A percentile compares a stretch with the other conserved stretches of the same genome.
Evolutionary conservation across 1,140 invertebrate genomes (phyloP).

Genomic region (Atta cephalotes): DNA sequence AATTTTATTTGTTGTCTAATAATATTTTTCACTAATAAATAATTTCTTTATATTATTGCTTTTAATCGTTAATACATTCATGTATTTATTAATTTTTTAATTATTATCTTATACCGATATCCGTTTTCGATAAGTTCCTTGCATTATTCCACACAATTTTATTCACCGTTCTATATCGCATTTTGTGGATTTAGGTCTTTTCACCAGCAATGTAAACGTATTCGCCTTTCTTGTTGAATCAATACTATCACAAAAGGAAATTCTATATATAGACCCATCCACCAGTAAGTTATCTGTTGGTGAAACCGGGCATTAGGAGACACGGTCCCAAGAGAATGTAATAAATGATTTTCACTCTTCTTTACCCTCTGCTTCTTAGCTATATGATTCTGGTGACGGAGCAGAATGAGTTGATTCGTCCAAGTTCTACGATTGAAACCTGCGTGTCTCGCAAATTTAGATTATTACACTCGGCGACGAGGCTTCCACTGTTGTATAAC

Average conservation of each 20-base stretch:
- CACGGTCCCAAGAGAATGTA: neutral
- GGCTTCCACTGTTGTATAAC: slow-evolving; percentile 45
- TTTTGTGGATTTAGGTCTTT: slow-evolving; percentile 9
- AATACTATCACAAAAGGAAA: slow-evolving; percentile 28
- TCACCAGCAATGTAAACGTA: slow-evolving; percentile 15
- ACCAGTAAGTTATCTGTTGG: slow-evolving; percentile 23
- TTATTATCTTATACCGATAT: neutral
- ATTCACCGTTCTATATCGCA: slow-evolving; percentile 21
- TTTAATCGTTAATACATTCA: neutral
- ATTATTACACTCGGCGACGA: slow-evolving; percentile 55
- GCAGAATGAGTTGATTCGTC: neutral
- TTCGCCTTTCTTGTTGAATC: slow-evolving; percentile 19
- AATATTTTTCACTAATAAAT: neutral
- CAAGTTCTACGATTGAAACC: slow-evolving; percentile 43
- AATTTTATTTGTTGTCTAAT: slow-evolving; percentile 5
- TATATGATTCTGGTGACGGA: neutral
- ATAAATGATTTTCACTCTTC: slow-evolving; percentile 35
- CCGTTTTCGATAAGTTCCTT: neutral
- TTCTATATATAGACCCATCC: slow-evolving; percentile 14
- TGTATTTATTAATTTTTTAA: slow-evolving; percentile 9
- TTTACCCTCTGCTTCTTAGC: neutral
- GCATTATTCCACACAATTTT: neutral
- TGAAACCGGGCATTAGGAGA: slow-evolving; percentile 8
- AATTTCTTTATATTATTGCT: neutral
- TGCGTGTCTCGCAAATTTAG: slow-evolving; percentile 20